Evolutionary conservation across 1,140 invertebrate genomes (phyloP), one percentile per base, ranked within the genome.

Genomic region (Drosophila sechellia): DNA sequence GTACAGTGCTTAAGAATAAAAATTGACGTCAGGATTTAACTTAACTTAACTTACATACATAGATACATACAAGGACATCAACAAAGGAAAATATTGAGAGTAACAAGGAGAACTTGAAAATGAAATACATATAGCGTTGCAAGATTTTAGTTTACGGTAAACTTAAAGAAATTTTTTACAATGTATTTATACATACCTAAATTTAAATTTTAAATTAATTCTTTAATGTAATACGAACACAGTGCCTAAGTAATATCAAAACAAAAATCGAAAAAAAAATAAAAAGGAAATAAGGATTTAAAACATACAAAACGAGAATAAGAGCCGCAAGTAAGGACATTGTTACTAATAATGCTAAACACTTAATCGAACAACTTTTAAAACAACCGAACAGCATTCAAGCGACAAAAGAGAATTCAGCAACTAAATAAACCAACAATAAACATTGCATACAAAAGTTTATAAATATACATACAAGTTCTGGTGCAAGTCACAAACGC

Each of bases 201-300:
- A 89, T 89, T 89, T 84, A 89, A 84, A 89, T 89, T 89, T 89
- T 89, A 77, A 89, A 89, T 89, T 90, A 90, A 90, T 85, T 90
- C 81, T 90, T 92, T 91, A 91, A 90, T 92, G 81, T 91, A 92
- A 91, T 91, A 91, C 89, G 90, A 92, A 92, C 90, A 92, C 90
- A 92, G 90, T 92, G 90, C 90, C 90, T 92, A 92, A 91, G 90
- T 92, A 92, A 92, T 89, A 89, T 92, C 90, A 92, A 92, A 86
- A 84, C 70, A 75, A 77, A 79, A 80, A 61, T 57, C 64, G 46
- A 60, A 60, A 59, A n/a, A 54, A 60, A 72, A 76, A 75, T 48
- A 77, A 69, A 81, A 81, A 55, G 55, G 60, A 78, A 70, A 71
- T 77, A 78, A 71, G 74, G 53, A 78, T 50, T 76, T 37, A 74